Percentiles rank a stretch among this genome's conserved stretches.
Evolutionary conservation across 1,140 invertebrate species (phyloP).

Genomic region (Matsumurasca onukii): DNA sequence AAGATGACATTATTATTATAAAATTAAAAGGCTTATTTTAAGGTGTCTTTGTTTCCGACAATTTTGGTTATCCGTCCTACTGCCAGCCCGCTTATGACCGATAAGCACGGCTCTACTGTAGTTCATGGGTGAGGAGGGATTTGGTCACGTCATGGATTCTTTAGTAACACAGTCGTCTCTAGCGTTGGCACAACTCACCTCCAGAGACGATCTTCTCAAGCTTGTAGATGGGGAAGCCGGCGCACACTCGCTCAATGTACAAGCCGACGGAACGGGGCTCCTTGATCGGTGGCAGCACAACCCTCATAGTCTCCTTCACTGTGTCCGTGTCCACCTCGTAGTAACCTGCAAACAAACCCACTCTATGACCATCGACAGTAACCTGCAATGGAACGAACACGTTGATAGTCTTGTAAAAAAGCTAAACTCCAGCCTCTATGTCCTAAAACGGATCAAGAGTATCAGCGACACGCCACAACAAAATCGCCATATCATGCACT

Average conservation of each 20-base stretch:
- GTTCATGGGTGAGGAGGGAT: background rate
- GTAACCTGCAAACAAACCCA: conserved; percentile 59
- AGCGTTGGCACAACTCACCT: conserved; percentile 47
- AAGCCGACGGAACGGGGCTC: conserved; percentile 65
- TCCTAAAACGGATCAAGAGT: too few species aligned
- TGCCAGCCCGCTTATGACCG: conserved; percentile 36
- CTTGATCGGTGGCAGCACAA: conserved; percentile 68
- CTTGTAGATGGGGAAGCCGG: conserved; percentile 67
- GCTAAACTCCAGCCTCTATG: too few species aligned
- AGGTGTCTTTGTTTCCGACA: background rate
- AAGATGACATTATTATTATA: background rate
- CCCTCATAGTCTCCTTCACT: conserved; percentile 74
- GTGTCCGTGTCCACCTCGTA: conserved; percentile 80
- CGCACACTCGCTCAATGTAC: conserved; percentile 71
- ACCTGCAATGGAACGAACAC: too few species aligned
- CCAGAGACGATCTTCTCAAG: conserved; percentile 63
- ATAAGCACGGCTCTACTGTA: conserved; percentile 31
- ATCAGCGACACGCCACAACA: too few species aligned
- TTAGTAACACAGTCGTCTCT: background rate
- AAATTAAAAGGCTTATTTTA: background rate
- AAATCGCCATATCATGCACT: too few species aligned
- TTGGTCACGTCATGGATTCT: background rate
- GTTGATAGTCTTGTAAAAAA: too few species aligned
- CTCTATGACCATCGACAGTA: too few species aligned
- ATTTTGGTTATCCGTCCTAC: conserved; percentile 43